phyloP scores from a whole-genome alignment of 2,888 invertebrate genomes.

The Hirtodrosophila duncani region DNA sequence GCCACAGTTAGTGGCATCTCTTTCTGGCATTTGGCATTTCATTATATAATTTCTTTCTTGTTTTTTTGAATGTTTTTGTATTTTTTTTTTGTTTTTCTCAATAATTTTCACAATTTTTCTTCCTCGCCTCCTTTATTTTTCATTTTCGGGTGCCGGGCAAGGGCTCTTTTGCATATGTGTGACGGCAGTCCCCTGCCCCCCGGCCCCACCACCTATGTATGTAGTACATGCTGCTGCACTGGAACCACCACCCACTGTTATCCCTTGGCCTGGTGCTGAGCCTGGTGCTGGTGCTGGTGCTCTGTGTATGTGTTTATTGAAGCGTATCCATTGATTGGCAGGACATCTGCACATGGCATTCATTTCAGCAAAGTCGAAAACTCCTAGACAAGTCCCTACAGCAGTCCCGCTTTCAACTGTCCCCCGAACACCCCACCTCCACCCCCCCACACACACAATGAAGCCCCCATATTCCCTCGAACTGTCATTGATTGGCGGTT shows the following conservation, averaged over 20 bases:
- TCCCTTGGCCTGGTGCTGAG: conserved; percentile 1
- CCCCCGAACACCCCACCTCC: neutral
- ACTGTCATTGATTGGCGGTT: no score
- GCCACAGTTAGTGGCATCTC: no score
- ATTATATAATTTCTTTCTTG: conserved; percentile 9
- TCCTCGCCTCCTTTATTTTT: conserved; percentile 67
- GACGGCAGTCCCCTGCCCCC: no score
- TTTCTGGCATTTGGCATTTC: neutral
- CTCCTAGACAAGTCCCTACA: no score
- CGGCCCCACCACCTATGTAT: no score
- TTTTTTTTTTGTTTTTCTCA: conserved; percentile 39
- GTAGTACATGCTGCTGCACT: conserved; percentile 2
- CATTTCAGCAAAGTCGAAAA: conserved; percentile 69
- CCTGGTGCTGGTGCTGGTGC: conserved; percentile 39
- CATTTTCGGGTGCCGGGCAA: neutral
- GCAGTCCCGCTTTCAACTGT: conserved; percentile 15
- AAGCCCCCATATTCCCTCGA: no score
- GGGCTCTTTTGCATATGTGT: conserved; percentile 17
- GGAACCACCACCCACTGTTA: conserved; percentile 5
- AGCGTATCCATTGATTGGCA: conserved; percentile 77
- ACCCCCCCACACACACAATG: neutral
- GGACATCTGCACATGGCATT: conserved; percentile 77
- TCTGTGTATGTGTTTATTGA: conserved; percentile 70
- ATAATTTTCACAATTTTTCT: conserved; percentile 70
- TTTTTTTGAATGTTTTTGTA: conserved; percentile 10